These are phyloP conservation scores for Paralvinella palmiformis DNA, from an alignment of 1,140 invertebrate species.

Conservation along the genomic window DNA sequence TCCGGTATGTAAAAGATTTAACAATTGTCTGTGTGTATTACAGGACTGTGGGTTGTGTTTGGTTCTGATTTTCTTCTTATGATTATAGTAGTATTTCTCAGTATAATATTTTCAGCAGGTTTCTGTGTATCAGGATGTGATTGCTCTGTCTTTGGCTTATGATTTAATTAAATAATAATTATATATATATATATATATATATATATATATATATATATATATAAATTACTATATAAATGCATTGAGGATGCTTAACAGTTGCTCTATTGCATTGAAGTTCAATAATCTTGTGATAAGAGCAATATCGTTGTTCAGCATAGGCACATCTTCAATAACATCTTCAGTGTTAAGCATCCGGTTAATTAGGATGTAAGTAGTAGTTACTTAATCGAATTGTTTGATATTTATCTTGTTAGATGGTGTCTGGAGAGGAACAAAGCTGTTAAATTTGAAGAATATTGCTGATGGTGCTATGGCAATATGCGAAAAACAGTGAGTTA, in stretches of 20 bases:
- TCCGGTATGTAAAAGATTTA: too few species aligned
- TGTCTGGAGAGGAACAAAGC: conserved; percentile 48
- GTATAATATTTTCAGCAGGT: too few species aligned
- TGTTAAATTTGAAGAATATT: conserved; percentile 52
- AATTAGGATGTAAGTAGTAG: not conserved
- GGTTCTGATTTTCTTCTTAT: too few species aligned
- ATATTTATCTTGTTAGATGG: conserved; percentile 52
- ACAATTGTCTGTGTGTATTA: too few species aligned
- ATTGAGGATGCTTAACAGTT: not conserved
- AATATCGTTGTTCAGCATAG: not conserved
- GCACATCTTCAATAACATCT: not conserved
- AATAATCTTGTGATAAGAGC: not conserved
- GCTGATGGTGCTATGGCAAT: conserved; percentile 52
- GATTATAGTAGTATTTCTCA: too few species aligned
- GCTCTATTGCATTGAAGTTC: not conserved
- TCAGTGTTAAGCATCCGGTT: not conserved
- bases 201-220: too few species aligned
- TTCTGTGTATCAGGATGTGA: too few species aligned
- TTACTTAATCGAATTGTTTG: not conserved
- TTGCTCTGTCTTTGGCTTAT: too few species aligned
- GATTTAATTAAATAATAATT: not conserved
- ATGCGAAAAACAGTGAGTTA: conserved; percentile 22
- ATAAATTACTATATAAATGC: not conserved
- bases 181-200: not conserved
- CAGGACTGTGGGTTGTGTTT: too few species aligned